These are phyloP conservation scores for Drosophila helvetica DNA, from an alignment of 2,888 invertebrate species.

Conservation along the genomic window DNA sequence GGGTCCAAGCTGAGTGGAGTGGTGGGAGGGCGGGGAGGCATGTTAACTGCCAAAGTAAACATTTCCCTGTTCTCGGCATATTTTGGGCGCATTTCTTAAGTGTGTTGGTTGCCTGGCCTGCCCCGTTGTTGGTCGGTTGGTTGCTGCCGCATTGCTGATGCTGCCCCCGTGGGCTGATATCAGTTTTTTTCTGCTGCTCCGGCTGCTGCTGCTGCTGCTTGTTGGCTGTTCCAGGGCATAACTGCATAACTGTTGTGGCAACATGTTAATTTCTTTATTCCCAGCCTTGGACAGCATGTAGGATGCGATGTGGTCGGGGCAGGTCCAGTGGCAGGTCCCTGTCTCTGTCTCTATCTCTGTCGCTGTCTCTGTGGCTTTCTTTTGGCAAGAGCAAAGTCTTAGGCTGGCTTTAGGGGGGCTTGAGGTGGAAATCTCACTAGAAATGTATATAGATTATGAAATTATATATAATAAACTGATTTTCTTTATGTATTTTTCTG, in stretches of 20 bases:
- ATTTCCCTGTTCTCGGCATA: constrained; percentile 72
- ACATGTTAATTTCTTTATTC: constrained; percentile 76
- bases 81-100: constrained; percentile 68
- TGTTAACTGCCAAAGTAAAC: constrained; percentile 75
- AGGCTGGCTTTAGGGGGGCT: background rate
- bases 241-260: constrained; percentile 64
- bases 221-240: constrained; percentile 59
- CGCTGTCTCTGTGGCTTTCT: constrained; percentile 24
- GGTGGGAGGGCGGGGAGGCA: constrained; percentile 41
- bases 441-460: too few species aligned
- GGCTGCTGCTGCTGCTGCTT: constrained; percentile 19
- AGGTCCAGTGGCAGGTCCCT: background rate
- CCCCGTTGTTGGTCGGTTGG: constrained; percentile 31
- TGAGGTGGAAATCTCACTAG: background rate
- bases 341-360: too few species aligned
- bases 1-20: constrained; percentile 50
- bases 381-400: constrained; percentile 12
- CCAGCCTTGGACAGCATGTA: constrained; percentile 23
- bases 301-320: constrained; percentile 8
- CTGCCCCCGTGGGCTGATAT: constrained; percentile 32
- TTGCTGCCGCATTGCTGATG: constrained; percentile 14
- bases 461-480: background rate
- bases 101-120: constrained; percentile 34
- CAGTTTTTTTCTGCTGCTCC: constrained; percentile 12
- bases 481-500: background rate